Base-by-base conservation (phyloP, 2,113 vertebrate species). In the Corydoras maculifer region DNA sequence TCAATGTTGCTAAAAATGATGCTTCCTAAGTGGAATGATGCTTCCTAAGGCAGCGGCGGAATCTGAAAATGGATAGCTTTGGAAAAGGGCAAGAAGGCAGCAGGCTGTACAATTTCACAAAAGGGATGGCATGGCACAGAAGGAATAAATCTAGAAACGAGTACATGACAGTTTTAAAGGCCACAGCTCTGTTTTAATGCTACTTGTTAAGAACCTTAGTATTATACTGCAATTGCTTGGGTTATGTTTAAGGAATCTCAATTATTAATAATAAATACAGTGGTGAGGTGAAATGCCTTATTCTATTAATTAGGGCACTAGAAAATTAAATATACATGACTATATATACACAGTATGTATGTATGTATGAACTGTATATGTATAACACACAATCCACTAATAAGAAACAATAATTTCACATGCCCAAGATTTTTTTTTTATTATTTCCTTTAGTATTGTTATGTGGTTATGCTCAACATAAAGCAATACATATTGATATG, bases 1-100 rank as follows among this genome's bases (percentile, higher is more conserved):
- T 35, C 32, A 35, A 7, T 7, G 35, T 43, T 43, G 35, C 35
- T 0, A 43, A 43, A 43, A 43, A 43, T 43, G 35, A 81, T 77
- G 31, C 80, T 77, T 75, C 82, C 84, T 63, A 78, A 72, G 86
- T n/a, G 77, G 81, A 85, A 78, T 74, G 79, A 81, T 77, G 31
- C 80, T 77, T 75, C 82, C 84, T 63, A 78, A 72, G 86, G 72
- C 72, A 63, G 69, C 25, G 3, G 70, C 12, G 62, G 49, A 76
- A 73, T 74, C 8, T 66, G 58, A 69, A 69, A 82, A 77, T 73
- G 58, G 66, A 80, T 81, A 58, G 76, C n/a, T 29, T 53, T 32
- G 54, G 76, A 82, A 78, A 75, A 76, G 73, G 59, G 62, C 74
- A 76, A 65, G 50, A 18, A 58, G 70, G 67, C 60, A 62, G 64